Evolutionary conservation across 1,140 invertebrate species (phyloP), one percentile per base, ranked within the genome.

Genomic region (Pteromalus puparum): DNA sequence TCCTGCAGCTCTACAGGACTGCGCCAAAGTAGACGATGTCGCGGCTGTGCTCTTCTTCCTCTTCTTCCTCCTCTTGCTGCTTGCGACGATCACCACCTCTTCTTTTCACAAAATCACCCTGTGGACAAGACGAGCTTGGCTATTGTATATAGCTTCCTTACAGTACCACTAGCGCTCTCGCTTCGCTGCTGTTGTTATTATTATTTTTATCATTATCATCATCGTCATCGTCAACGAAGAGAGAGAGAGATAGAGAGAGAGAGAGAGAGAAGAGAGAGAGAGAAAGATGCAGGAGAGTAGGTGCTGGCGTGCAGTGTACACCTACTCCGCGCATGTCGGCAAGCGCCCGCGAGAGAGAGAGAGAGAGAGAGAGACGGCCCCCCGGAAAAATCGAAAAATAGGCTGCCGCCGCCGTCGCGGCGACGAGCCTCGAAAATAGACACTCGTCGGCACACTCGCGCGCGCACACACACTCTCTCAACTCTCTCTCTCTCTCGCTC

Each of bases 91-190:
- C 74, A 72, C 67, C 68, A 67, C 77, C 67, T 74, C 78, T 80
- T 81, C 61, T 65, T 77, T 81, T 84, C 75, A 81, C 81, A 65
- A 84, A 81, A 81, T 84, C 83, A 82, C 84, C 87, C 81, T 85
- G 67, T 28, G 48, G 34, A 53, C 84, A 83, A 75, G 12, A n/a
- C 38, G 5, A 38, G 72, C 26, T 21, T 21, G 53, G 53, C 18
- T 61, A 61, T n/a, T 18, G 21, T 10, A 18, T 21, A 18, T 21
- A 61, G 53, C 53, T 61, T 61, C 53, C 18, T 61, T 61, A 18
- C 48, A 18, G 53, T 3, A n/a, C 5, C 53, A 61, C 53, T 21
- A 21, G 53, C 53, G 53, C 53, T 61, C 18, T n/a, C 21, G 6
- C 4, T 21, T 21, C 21, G 53, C 53, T 61, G 18, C 21, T 21